phyloP scores from a whole-genome alignment of 2,888 invertebrate genomes.

The Drosophila koepferae region DNA sequence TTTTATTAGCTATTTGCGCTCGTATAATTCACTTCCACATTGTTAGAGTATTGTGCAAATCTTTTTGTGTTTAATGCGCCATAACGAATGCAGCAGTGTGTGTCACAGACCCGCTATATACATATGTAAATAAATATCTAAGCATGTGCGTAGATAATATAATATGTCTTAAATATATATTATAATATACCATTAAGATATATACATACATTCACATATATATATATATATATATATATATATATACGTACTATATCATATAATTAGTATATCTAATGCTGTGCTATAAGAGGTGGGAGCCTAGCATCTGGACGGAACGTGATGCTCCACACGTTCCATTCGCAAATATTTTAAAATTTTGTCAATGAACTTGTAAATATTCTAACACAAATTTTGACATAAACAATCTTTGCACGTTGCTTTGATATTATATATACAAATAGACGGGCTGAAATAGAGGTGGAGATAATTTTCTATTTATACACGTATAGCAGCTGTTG shows the following conservation, averaged over 20 bases:
- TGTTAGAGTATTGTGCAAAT: constrained; percentile 55
- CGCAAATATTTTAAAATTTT: constrained; percentile 17
- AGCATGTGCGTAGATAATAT: constrained; percentile 7
- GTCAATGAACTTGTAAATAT: constrained; percentile 67
- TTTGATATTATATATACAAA: constrained; percentile 1
- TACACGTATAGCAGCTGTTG: not conserved
- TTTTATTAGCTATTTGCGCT: constrained; percentile 53
- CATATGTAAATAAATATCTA: constrained; percentile 1
- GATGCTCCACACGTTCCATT: constrained; percentile 47
- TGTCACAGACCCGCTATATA: constrained; percentile 27
- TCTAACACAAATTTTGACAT: constrained; percentile 32
- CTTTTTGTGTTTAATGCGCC: constrained; percentile 71
- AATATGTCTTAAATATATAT: not conserved
- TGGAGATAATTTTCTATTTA: constrained; percentile 17
- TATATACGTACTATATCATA: no score
- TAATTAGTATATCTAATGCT: constrained; percentile 4
- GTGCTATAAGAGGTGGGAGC: constrained; percentile 16
- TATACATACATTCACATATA: not conserved
- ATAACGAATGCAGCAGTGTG: constrained; percentile 71
- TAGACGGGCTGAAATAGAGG: constrained; percentile 10
- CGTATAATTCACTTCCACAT: constrained; percentile 52
- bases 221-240: not conserved
- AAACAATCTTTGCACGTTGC: constrained; percentile 55
- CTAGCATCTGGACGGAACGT: constrained; percentile 40
- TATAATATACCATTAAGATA: not conserved